These are phyloP conservation scores for Zele albiditarsus DNA, from an alignment of 2,888 invertebrate genomes.

Conservation along the genomic window DNA sequence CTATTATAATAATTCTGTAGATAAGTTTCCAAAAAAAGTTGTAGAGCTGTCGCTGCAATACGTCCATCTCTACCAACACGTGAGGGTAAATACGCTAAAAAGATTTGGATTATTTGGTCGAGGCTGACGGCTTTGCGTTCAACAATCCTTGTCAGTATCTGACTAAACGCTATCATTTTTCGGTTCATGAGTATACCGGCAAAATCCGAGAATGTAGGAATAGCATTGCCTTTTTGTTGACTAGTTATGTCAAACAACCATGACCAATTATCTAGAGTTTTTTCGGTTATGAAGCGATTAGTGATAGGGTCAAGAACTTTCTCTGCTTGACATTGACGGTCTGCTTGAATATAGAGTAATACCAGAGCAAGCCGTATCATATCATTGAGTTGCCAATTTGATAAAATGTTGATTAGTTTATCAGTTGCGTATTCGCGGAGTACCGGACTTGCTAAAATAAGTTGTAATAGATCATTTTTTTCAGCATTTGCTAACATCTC, in stretches of 20 bases:
- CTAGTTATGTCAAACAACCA: slow-evolving; percentile 74
- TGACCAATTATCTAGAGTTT: slow-evolving; percentile 73
- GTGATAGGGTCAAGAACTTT: slow-evolving; percentile 72
- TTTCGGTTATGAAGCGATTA: slow-evolving; percentile 68
- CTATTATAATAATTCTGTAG: slow-evolving; percentile 60
- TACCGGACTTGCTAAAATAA: slow-evolving; percentile 75
- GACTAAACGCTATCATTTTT: slow-evolving; percentile 73
- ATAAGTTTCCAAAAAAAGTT: slow-evolving; percentile 68
- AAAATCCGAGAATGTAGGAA: slow-evolving; percentile 75
- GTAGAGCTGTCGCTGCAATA: slow-evolving; percentile 68
- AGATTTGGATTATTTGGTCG: slow-evolving; percentile 75
- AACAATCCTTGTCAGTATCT: slow-evolving; percentile 74
- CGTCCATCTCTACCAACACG: slow-evolving; percentile 76
- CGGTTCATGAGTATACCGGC: slow-evolving; percentile 74
- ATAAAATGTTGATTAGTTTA: slow-evolving; percentile 74
- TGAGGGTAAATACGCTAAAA: slow-evolving; percentile 80
- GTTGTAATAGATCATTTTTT: slow-evolving; percentile 72
- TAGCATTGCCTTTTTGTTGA: slow-evolving; percentile 63
- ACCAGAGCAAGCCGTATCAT: slow-evolving; percentile 73
- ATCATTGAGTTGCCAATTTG: slow-evolving; percentile 63
- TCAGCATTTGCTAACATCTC: slow-evolving; percentile 63
- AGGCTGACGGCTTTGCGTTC: slow-evolving; percentile 71
- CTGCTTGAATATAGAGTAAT: slow-evolving; percentile 75
- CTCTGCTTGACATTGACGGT: slow-evolving; percentile 73
- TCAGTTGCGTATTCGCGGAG: slow-evolving; percentile 76